These are phyloP conservation scores for Cyphomyrus discorhynchus DNA, from an alignment of 2,113 vertebrate genomes.

Conservation along the genomic window DNA sequence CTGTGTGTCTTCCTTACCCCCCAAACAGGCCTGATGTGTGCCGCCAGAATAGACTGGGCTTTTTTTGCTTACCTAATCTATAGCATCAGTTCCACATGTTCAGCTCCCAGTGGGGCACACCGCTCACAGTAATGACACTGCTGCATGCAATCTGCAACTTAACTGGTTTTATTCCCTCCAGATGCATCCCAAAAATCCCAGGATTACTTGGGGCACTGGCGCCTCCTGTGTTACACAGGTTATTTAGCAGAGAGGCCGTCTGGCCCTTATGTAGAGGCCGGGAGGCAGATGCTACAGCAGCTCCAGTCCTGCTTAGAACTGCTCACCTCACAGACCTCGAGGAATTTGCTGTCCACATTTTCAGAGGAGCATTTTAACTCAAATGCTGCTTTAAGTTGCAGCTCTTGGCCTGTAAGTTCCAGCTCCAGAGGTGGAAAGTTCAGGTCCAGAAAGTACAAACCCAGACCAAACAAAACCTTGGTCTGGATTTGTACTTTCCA, in stretches of 20 bases:
- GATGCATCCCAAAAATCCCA: slow-evolving; percentile 42
- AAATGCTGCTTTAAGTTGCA: background rate
- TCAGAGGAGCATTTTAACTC: background rate
- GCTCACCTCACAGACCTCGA: background rate
- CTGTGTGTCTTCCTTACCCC: background rate
- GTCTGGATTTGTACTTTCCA: background rate
- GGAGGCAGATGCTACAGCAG: background rate
- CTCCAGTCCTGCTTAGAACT: background rate
- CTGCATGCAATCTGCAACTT: slow-evolving; percentile 43
- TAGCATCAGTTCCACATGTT: slow-evolving; percentile 29
- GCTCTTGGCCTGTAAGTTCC: background rate
- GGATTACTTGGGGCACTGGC: slow-evolving; percentile 40
- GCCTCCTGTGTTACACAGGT: background rate
- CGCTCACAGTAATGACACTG: slow-evolving; percentile 40
- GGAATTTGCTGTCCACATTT: background rate
- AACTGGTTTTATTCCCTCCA: background rate
- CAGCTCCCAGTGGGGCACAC: slow-evolving; percentile 44
- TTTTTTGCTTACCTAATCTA: background rate
- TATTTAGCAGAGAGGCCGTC: background rate
- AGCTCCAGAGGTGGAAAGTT: background rate
- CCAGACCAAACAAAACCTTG: background rate
- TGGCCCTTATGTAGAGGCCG: background rate
- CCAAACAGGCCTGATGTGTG: background rate
- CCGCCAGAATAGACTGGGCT: background rate
- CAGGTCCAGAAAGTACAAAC: background rate